A percentile compares a stretch with the other conserved stretches of the same genome.
Evolutionary conservation across 2,797 vertebrate species (phyloP).

Genomic region (Ispidina picta): DNA sequence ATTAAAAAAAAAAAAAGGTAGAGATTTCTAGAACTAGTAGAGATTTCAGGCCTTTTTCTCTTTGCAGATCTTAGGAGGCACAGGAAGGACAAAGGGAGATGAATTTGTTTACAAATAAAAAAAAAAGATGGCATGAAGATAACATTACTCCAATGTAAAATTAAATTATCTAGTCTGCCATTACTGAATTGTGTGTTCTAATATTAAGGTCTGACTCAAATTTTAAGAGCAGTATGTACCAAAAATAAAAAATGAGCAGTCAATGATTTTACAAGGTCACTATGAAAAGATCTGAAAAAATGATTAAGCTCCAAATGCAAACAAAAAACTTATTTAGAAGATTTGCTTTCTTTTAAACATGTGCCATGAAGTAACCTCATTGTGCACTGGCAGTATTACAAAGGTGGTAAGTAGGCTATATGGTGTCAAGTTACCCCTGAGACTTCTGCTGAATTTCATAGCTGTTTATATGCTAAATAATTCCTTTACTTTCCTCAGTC

Average conservation of each 20-base stretch:
- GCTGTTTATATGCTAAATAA: neutral
- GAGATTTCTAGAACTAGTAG: neutral
- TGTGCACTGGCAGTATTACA: neutral
- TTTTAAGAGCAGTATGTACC: neutral
- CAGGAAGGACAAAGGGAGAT: neutral
- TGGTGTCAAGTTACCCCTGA: neutral
- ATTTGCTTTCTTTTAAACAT: neutral
- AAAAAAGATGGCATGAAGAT: neutral
- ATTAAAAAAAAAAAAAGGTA: neutral
- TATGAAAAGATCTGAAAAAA: neutral
- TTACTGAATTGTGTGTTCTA: neutral
- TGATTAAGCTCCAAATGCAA: neutral
- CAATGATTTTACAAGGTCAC: slow-evolving; percentile 1
- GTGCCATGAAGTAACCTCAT: neutral
- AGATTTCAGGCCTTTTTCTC: neutral
- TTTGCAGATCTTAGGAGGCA: neutral
- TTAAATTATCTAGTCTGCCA: neutral
- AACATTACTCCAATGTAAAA: neutral
- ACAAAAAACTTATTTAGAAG: slow-evolving; percentile 9
- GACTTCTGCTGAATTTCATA: neutral
- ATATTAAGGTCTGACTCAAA: slow-evolving; percentile 5
- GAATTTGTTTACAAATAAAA: neutral
- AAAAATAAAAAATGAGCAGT: neutral
- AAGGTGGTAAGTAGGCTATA: neutral
- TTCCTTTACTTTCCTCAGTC: neutral